Conservation (phyloP, 2,888 invertebrate species). For the Melikaiella ostensackeni region DNA sequence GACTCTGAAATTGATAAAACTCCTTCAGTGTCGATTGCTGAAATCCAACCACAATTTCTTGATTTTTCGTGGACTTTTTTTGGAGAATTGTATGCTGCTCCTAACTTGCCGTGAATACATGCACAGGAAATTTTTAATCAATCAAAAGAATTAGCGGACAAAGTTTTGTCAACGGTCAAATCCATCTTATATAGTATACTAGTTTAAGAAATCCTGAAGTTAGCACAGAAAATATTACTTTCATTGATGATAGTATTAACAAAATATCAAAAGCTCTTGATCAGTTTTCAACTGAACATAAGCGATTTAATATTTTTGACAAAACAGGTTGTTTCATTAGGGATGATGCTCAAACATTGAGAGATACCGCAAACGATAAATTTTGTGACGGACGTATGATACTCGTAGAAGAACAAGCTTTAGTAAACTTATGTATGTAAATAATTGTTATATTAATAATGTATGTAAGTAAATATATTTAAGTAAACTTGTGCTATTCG, state of each 20-base stretch:
- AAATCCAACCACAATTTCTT: too few species aligned
- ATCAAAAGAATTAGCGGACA: background rate
- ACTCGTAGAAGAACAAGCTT: background rate
- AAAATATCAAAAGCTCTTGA: background rate
- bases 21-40: too few species aligned
- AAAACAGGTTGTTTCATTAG: background rate
- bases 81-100: too few species aligned
- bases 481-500: background rate
- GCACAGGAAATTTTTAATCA: too few species aligned
- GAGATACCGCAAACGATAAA: background rate
- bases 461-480: too few species aligned
- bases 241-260: background rate
- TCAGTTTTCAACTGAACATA: background rate
- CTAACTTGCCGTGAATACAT: too few species aligned
- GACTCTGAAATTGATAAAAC: too few species aligned
- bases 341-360: background rate
- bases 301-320: background rate
- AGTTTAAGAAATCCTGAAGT: background rate
- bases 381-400: background rate
- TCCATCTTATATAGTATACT: background rate
- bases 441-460: too few species aligned
- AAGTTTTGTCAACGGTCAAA: background rate
- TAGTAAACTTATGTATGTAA: too few species aligned
- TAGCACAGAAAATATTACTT: background rate
- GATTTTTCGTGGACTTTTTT: too few species aligned